Conservation (phyloP, 92 coral and sea anemone genomes). For the Pocillopora meandrina region DNA sequence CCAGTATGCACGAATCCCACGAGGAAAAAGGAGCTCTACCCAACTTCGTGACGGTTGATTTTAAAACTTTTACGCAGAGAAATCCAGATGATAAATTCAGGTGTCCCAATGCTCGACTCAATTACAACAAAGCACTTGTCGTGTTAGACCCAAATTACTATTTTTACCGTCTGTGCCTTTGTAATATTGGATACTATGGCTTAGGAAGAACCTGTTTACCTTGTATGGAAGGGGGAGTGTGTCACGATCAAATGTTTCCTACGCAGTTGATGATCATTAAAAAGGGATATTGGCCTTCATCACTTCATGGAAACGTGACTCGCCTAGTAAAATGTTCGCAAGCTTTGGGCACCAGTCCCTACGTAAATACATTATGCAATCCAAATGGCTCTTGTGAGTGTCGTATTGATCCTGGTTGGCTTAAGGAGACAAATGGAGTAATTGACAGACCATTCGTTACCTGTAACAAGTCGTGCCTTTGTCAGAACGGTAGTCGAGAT, state of each 20-base stretch:
- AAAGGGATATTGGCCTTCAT: constrained; percentile 80
- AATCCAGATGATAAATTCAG: constrained; percentile 41
- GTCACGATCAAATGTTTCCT: constrained; percentile 44
- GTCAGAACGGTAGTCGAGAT: constrained; percentile 53
- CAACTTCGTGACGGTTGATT: constrained; percentile 60
- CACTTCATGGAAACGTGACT: constrained; percentile 58
- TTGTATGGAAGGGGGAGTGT: constrained; percentile 73
- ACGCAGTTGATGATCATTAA: constrained; percentile 64
- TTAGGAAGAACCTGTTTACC: constrained; percentile 45
- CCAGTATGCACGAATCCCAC: constrained; percentile 30
- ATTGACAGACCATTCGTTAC: constrained; percentile 18
- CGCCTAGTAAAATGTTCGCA: constrained; percentile 64
- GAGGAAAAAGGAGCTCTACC: constrained; percentile 49
- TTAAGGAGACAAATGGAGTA: neutral
- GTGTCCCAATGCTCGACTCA: constrained; percentile 73
- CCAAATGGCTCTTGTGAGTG: constrained; percentile 61
- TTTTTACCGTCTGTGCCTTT: constrained; percentile 65
- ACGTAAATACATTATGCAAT: constrained; percentile 49
- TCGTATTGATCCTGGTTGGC: constrained; percentile 12
- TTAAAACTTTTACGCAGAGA: constrained; percentile 39
- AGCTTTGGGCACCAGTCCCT: constrained; percentile 15
- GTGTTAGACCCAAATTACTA: constrained; percentile 74
- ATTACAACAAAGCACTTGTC: constrained; percentile 63
- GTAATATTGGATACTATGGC: constrained; percentile 76
- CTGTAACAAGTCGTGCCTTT: constrained; percentile 54